Conservation (phyloP, 2,888 invertebrate species). For the Parnassius apollo region DNA sequence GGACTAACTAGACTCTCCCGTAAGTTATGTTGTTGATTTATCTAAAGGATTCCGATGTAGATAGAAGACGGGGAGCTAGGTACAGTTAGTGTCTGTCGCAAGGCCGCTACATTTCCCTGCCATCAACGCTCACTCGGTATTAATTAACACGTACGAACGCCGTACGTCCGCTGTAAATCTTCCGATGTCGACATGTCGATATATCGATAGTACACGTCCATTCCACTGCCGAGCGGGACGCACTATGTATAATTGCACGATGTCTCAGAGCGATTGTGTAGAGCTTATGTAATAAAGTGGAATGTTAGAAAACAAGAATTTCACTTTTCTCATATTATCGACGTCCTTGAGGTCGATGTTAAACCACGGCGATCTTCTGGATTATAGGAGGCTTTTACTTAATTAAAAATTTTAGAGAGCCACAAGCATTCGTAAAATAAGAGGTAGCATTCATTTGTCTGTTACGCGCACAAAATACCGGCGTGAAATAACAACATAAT, state of each 20-base stretch:
- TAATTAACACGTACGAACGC: constrained; percentile 68
- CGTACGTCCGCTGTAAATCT: constrained; percentile 63
- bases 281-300: constrained; percentile 7
- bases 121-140: constrained; percentile 42
- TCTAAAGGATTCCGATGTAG: constrained; percentile 17
- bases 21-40: constrained; percentile 19
- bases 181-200: constrained; percentile 56
- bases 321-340: background rate
- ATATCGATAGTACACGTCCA: constrained; percentile 47
- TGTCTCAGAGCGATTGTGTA: constrained; percentile 47
- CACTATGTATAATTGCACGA: constrained; percentile 47
- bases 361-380: too few relatives aligned
- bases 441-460: too few relatives aligned
- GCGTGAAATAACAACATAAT: too few relatives aligned
- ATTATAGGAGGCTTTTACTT: too few relatives aligned
- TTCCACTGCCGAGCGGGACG: constrained; percentile 37
- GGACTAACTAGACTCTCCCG: background rate
- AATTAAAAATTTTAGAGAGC: too few relatives aligned
- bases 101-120: constrained; percentile 34
- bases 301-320: constrained; percentile 1
- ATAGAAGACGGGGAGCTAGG: constrained; percentile 16
- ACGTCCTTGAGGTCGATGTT: too few relatives aligned
- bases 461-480: too few relatives aligned
- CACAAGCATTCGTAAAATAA: too few relatives aligned
- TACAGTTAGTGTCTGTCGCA: constrained; percentile 36